Conservation (phyloP, 2,888 invertebrate genomes). For the Eulithis testata region DNA sequence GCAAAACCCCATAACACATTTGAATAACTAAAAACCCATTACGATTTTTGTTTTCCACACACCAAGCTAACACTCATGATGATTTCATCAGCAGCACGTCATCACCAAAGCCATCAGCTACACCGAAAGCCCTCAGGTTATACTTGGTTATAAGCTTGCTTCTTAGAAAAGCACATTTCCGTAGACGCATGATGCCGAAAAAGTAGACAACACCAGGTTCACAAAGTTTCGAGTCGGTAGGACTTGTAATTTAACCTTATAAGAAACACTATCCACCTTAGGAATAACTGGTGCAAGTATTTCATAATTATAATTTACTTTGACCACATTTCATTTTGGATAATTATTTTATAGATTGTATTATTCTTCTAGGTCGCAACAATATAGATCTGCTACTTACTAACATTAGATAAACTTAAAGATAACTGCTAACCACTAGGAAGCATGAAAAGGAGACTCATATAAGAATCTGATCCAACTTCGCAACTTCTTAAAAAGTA, state of each 20-base stretch:
- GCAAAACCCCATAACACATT: not conserved
- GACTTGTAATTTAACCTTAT: not conserved
- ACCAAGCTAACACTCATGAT: slow-evolving; percentile 65
- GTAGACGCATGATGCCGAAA: slow-evolving; percentile 29
- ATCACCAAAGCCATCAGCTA: slow-evolving; percentile 83
- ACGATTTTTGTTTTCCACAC: slow-evolving; percentile 28
- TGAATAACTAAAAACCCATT: slow-evolving; percentile 23
- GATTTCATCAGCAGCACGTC: slow-evolving; percentile 82
- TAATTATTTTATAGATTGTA: not conserved
- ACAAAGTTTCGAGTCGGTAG: slow-evolving; percentile 5
- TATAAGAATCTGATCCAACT: not conserved
- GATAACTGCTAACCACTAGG: no score
- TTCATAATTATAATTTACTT: not conserved
- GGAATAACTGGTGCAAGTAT: not conserved
- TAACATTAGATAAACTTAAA: not conserved
- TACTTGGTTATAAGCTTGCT: slow-evolving; percentile 56
- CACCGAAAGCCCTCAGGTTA: slow-evolving; percentile 83
- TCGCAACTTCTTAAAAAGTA: not conserved
- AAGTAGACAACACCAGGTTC: not conserved
- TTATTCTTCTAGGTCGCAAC: slow-evolving; percentile 7
- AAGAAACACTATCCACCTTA: not conserved
- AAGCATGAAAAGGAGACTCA: slow-evolving; percentile 13
- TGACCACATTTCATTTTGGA: not conserved
- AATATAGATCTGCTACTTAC: slow-evolving; percentile 4
- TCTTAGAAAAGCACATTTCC: slow-evolving; percentile 20